Conservation (phyloP, 1,140 invertebrate species). For the Coenobita brevimanus region DNA sequence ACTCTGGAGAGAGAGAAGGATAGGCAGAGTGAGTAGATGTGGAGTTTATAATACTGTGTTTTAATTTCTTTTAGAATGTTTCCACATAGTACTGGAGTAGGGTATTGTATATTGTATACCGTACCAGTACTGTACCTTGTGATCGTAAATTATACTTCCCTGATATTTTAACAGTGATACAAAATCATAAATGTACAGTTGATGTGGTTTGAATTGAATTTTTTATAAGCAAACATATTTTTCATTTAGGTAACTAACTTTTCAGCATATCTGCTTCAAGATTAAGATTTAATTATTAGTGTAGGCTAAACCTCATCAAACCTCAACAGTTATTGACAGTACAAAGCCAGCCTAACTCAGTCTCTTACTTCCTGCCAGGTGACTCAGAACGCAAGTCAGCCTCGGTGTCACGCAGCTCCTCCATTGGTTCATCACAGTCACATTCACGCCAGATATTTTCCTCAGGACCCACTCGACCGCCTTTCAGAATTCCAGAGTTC, state of each 20-base stretch:
- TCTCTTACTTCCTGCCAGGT: conserved; percentile 9
- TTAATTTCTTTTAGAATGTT: too few relatives aligned
- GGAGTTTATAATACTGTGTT: too few relatives aligned
- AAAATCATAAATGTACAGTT: too few relatives aligned
- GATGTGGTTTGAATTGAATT: not conserved
- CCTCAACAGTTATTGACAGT: too few relatives aligned
- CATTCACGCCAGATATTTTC: conserved; percentile 82
- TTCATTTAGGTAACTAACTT: not conserved
- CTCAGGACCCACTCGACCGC: conserved; percentile 94
- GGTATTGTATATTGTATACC: too few relatives aligned
- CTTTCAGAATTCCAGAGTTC: conserved; percentile 99
- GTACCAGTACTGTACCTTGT: not conserved
- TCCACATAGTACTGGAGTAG: too few relatives aligned
- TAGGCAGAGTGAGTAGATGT: conserved; percentile 48
- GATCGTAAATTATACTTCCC: too few relatives aligned
- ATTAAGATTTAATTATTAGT: too few relatives aligned
- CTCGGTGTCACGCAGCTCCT: conserved; percentile 66
- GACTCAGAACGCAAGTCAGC: conserved; percentile 64
- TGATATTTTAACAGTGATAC: too few relatives aligned
- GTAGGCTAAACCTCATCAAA: not conserved
- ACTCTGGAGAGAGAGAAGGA: conserved; percentile 56
- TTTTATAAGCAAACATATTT: not conserved
- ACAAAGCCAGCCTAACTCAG: too few relatives aligned
- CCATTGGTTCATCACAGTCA: conserved; percentile 63
- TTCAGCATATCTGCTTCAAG: too few relatives aligned